Conservation (phyloP, 2,113 vertebrate species). For the Melanotaenia duboulayi region DNA sequence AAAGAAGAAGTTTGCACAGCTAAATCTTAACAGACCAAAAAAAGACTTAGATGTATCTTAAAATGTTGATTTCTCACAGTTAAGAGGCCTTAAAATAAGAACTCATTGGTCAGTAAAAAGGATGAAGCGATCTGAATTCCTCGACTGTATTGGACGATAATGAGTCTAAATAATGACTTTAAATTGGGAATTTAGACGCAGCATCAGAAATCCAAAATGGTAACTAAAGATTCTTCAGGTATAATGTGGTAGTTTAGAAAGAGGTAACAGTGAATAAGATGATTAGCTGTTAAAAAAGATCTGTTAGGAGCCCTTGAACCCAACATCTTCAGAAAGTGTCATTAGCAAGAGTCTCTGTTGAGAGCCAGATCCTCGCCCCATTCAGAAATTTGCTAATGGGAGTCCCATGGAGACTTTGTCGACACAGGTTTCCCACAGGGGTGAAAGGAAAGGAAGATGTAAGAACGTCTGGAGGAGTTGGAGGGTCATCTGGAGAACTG, state of each 20-base stretch:
- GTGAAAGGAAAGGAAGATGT: constrained; percentile 96
- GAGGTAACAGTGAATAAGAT: constrained; percentile 50
- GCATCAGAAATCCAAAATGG: constrained; percentile 45
- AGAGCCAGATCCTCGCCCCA: constrained; percentile 96
- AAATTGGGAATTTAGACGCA: constrained; percentile 55
- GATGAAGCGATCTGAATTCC: constrained; percentile 18
- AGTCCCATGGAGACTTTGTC: constrained; percentile 90
- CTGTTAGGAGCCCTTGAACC: constrained; percentile 13
- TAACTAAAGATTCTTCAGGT: constrained; percentile 35
- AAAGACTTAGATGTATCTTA: background rate
- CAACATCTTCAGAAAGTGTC: constrained; percentile 81
- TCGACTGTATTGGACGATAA: constrained; percentile 10
- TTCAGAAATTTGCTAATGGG: constrained; percentile 96
- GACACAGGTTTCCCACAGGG: constrained; percentile 92
- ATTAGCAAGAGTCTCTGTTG: constrained; percentile 93
- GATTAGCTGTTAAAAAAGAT: constrained; percentile 37
- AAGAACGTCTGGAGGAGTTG: constrained; percentile 85
- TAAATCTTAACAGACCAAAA: background rate
- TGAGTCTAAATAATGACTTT: constrained; percentile 4
- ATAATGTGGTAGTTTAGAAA: constrained; percentile 49
- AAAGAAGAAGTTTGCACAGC: background rate
- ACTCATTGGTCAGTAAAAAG: constrained; percentile 21
- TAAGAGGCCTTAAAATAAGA: constrained; percentile 37
- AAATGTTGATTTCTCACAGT: constrained; percentile 42
- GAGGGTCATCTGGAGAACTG: constrained; percentile 60